phyloP scores from a whole-genome alignment of 2,113 vertebrate species.

The Seriola quinqueradiata region DNA sequence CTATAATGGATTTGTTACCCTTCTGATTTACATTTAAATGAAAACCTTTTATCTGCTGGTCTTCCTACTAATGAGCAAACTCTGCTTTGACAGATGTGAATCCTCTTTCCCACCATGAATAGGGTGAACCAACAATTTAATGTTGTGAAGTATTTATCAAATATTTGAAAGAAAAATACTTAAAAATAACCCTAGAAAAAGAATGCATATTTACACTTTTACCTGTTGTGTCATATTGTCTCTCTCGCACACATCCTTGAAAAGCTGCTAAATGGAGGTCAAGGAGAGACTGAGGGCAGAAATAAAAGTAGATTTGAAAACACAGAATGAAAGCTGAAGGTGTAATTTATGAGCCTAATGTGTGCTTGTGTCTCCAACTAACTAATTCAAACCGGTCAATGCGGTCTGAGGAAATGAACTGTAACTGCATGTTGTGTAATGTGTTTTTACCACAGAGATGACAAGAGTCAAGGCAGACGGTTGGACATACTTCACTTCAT shows the following conservation, averaged over 20 bases:
- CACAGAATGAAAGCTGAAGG: not conserved
- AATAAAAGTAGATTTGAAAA: not conserved
- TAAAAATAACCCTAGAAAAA: not conserved
- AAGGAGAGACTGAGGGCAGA: not conserved
- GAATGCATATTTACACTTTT: not conserved
- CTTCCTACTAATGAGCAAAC: conserved; percentile 71
- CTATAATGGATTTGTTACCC: conserved; percentile 81
- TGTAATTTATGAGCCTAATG: not conserved
- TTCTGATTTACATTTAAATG: conserved; percentile 85
- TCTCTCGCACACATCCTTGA: not conserved
- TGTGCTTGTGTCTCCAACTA: not conserved
- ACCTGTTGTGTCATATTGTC: not conserved
- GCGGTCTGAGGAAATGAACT: not conserved
- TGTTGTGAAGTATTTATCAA: not conserved
- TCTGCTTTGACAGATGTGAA: conserved; percentile 66
- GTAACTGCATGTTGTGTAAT: not conserved
- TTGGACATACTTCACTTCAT: not conserved
- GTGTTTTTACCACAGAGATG: too few species aligned
- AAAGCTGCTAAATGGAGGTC: not conserved
- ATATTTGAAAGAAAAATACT: not conserved
- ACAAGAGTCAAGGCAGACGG: not conserved
- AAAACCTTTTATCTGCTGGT: conserved; percentile 81
- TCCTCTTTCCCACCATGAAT: conserved; percentile 42
- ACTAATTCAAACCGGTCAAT: not conserved
- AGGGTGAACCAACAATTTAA: conserved; percentile 4